Evolutionary conservation across 2,888 invertebrate genomes (phyloP), one percentile per base, ranked within the genome.

Genomic region (Idaea dimidiata): DNA sequence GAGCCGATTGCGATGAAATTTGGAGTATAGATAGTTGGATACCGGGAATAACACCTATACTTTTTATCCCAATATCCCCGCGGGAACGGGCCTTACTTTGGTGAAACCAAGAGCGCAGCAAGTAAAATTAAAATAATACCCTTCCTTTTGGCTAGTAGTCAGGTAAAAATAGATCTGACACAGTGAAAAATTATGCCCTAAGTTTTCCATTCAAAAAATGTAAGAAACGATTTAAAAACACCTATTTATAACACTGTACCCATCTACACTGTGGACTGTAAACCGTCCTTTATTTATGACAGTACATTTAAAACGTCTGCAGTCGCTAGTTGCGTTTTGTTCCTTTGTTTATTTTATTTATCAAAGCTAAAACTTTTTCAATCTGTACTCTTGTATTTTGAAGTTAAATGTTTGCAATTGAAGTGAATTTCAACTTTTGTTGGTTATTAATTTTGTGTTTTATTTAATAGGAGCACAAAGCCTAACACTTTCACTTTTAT

Each of bases 211-310:
- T 43, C 43, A 43, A 43, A 43, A n/a, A 43, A 43, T 33, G 33
- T 33, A 3, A 7, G 10, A 10, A 43, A 43, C 43, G 14, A 43
- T 43, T 43, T 43, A 43, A 14, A 0, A 43, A 10, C 43, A 14
- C 14, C 14, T 43, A 14, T 14, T 43, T 43, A 43, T 43, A 43
- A 43, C 43, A 6, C 43, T 62, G 59, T 68, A 70, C 24, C 24
- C 5, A 24, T 5, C 24, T 67, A 70, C 64, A 68, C 43, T 8
- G 43, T 43, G 14, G 14, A 14, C 14, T 43, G 43, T 43, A 43
- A 43, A 43, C 14, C 10, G 66, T 65, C 68, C 64, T 60, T 32
- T 59, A 57, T 57, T 64, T 65, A 55, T 54, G 43, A 43, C 43
- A 43, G 43, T 43, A 43, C 2, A 43, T 43, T 43, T 43, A 43